phyloP scores from a whole-genome alignment of 2,797 vertebrate species.

The Salmo trutta region DNA sequence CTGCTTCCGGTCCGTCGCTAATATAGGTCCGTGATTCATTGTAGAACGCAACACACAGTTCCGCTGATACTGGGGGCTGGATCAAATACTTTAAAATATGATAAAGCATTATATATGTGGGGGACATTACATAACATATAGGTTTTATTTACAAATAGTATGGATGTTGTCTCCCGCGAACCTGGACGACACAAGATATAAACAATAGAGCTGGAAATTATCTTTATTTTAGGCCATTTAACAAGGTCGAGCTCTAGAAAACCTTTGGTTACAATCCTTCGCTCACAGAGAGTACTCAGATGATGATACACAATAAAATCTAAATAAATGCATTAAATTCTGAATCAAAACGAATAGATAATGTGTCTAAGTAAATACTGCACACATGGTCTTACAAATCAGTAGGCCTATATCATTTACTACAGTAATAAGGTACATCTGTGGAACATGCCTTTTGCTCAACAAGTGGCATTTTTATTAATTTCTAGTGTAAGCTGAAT shows the following conservation, averaged over 20 bases:
- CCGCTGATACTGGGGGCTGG: neutral
- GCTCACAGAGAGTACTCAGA: neutral
- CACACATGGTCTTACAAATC: neutral
- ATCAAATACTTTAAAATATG: neutral
- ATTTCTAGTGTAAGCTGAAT: neutral
- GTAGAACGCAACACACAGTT: neutral
- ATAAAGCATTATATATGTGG: too few species aligned
- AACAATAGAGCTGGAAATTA: neutral
- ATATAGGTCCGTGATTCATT: conserved; percentile 19
- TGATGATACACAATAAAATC: neutral
- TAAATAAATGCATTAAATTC: neutral
- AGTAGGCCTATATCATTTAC: neutral
- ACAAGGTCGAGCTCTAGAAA: conserved; percentile 13
- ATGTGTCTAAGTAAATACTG: neutral
- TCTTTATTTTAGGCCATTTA: conserved; percentile 21
- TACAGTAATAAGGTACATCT: neutral
- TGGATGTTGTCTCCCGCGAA: neutral
- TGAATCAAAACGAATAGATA: neutral
- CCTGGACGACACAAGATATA: neutral
- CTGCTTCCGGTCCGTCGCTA: conserved; percentile 60
- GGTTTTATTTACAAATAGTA: neutral
- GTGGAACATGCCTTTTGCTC: neutral
- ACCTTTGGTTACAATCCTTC: neutral
- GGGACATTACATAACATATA: neutral
- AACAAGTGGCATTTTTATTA: too few species aligned